Conservation (phyloP, 2,888 invertebrate genomes). For the Thelaira solivaga region DNA sequence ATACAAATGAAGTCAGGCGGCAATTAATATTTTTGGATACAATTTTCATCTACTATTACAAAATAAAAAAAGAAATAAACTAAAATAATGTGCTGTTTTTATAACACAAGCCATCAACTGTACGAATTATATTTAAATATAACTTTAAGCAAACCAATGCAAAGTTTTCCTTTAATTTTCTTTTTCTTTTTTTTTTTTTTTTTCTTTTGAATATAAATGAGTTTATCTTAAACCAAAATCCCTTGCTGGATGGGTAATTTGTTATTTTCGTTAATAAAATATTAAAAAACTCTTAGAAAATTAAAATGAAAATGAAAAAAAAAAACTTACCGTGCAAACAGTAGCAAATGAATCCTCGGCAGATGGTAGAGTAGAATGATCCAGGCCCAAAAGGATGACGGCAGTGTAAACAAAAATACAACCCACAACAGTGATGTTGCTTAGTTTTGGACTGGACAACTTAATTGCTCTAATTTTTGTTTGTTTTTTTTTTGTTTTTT, state of each 20-base stretch:
- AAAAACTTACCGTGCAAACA: conserved; percentile 88
- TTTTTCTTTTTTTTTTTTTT: no score
- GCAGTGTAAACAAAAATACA: conserved; percentile 94
- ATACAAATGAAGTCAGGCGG: no score
- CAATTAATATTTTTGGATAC: no score
- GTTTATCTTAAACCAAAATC: not conserved
- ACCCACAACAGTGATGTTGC: conserved; percentile 93
- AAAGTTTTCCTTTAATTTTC: no score
- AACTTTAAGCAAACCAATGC: no score
- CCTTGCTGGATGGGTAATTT: not conserved
- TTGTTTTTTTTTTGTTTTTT: no score
- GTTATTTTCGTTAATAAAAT: not conserved
- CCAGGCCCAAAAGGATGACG: conserved; percentile 90
- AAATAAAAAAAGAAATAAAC: no score
- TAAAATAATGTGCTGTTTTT: no score
- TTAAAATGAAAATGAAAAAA: not conserved
- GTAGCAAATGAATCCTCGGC: conserved; percentile 85
- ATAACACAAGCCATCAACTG: no score
- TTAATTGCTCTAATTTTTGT: conserved; percentile 86
- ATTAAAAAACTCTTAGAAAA: not conserved
- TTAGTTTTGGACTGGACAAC: conserved; percentile 92
- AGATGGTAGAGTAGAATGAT: conserved; percentile 86
- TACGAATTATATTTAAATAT: no score
- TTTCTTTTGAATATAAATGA: not conserved
- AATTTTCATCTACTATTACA: no score